Evolutionary conservation across 2,888 invertebrate species (phyloP).

Genomic region (Tanypteryx hageni): DNA sequence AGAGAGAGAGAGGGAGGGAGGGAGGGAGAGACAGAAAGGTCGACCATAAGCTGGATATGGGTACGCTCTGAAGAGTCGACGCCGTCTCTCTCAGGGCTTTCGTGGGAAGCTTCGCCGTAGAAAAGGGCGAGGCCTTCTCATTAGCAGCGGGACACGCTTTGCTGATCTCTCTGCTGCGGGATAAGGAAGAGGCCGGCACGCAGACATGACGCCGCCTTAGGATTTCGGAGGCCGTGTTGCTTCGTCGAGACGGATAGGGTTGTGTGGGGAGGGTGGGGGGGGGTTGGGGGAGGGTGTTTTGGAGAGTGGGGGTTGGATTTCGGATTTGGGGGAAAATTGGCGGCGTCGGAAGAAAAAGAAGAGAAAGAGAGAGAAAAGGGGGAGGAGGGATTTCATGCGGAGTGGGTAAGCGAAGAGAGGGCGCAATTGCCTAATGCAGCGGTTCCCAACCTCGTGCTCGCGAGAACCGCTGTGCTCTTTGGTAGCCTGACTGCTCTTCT

Average conservation of each 20-base stretch:
- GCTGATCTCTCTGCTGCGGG: conserved; percentile 41
- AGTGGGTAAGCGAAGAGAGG: neutral
- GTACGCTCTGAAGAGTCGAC: neutral
- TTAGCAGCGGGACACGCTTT: conserved; percentile 58
- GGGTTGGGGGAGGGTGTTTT: neutral
- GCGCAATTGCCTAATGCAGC: neutral
- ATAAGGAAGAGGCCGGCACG: conserved; percentile 32
- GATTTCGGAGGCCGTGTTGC: conserved; percentile 41
- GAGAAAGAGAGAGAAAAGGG: too few relatives aligned
- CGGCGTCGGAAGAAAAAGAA: neutral
- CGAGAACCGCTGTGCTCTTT: too few relatives aligned
- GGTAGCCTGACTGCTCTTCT: too few relatives aligned
- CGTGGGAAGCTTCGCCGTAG: neutral
- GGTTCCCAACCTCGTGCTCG: too few relatives aligned
- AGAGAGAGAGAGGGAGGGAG: neutral
- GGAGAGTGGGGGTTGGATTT: too few relatives aligned
- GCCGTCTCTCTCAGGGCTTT: neutral
- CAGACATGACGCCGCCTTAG: conserved; percentile 32
- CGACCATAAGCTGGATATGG: conserved; percentile 10
- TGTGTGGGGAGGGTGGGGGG: neutral
- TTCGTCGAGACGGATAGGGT: neutral
- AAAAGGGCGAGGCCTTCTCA: conserved; percentile 53
- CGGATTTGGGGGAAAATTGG: neutral
- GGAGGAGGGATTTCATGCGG: neutral
- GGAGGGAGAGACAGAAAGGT: neutral